Conservation (phyloP, 2,888 invertebrate genomes). For the Adineta ricciae region DNA sequence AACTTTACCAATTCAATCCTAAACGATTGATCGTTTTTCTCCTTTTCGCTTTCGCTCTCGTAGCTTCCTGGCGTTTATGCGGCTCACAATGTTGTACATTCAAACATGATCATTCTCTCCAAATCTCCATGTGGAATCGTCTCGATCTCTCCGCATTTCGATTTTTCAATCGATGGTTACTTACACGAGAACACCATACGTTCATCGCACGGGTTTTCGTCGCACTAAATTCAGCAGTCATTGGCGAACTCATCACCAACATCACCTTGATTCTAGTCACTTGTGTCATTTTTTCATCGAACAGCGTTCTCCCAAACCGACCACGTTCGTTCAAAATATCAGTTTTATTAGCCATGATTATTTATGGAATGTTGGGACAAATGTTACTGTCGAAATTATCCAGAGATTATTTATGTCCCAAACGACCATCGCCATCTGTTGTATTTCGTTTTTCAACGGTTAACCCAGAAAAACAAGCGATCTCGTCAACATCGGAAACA, state of each 20-base stretch:
- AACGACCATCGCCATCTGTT: neutral
- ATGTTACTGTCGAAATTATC: neutral
- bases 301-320: neutral
- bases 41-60: neutral
- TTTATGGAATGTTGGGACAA: neutral
- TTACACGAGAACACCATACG: neutral
- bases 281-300: neutral
- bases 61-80: neutral
- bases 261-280: neutral
- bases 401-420: neutral
- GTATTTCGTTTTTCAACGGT: neutral
- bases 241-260: neutral
- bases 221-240: neutral
- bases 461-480: neutral
- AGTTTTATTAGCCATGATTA: neutral
- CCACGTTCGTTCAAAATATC: neutral
- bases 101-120: neutral
- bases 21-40: neutral
- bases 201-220: neutral
- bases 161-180: neutral
- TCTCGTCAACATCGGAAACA: neutral
- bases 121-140: neutral
- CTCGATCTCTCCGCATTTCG: neutral
- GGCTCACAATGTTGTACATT: neutral
- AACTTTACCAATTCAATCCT: neutral